These are phyloP conservation scores for Dicyrtomina minuta DNA, from an alignment of 2,888 invertebrate genomes.

Conservation along the genomic window DNA sequence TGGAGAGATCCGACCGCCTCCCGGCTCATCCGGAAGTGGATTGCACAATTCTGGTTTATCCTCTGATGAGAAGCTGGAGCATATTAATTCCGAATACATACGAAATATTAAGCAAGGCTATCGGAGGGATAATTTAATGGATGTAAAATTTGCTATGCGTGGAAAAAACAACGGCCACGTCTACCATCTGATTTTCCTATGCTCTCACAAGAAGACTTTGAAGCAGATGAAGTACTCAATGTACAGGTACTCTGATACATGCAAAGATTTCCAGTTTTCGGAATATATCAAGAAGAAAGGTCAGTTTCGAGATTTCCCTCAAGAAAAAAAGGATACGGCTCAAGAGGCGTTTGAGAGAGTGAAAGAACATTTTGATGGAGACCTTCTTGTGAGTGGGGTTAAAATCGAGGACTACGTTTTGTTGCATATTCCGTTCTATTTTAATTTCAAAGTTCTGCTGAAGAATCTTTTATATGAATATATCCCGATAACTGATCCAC, in stretches of 20 bases:
- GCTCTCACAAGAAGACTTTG: background rate
- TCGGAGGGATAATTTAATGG: background rate
- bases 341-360: background rate
- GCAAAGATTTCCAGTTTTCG: background rate
- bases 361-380: background rate
- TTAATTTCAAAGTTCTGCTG: background rate
- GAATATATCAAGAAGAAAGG: background rate
- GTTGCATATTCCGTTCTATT: background rate
- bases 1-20: background rate
- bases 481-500: too few species aligned
- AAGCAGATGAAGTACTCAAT: background rate
- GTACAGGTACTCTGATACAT: background rate
- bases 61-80: too few species aligned
- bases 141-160: background rate
- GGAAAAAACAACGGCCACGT: background rate
- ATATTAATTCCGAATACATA: too few species aligned
- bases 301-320: background rate
- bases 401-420: background rate
- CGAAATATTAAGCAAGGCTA: too few species aligned
- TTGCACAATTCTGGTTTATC: too few species aligned
- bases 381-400: background rate
- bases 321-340: background rate
- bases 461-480: too few species aligned
- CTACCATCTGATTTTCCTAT: background rate
- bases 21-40: too few species aligned